Evolutionary conservation across 2,113 vertebrate species (phyloP), one percentile per base, ranked within the genome.

Genomic region (Tyrannus savana): DNA sequence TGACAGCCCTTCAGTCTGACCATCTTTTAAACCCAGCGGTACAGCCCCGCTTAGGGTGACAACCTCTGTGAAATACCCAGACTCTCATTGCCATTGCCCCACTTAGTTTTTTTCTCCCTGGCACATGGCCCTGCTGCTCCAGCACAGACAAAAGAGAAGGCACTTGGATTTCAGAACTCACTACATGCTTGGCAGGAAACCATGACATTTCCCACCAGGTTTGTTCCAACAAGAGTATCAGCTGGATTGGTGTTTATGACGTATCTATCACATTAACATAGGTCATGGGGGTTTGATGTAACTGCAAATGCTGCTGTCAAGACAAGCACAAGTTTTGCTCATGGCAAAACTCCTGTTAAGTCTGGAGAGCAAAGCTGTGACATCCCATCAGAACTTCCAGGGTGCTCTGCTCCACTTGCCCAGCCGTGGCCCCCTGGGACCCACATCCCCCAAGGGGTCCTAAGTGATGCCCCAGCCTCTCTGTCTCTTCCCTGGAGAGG

Each of bases 371-470:
- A 86, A 82, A 84, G 50, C 50, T 37, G 16, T 2, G 30, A n/a
- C 52, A 71, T 15, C 15, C 25, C 55, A 35, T 6, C 52, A 15
- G 60, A 6, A 9, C 14, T 19, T 19, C 55, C 50, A 14, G 44
- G 35, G 39, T 21, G 62, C 55, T 59, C 62, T 2, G 8, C 25
- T 72, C 15, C 5, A 0, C 21, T 23, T 50, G 23, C 44, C 37
- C 78, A 39, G 31, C 12, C 18, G 17, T 2, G 42, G 7, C 8
- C 35, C 49, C 11, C 1, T 17, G 44, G 58, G 9, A 79, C 7
- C 5, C 0, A 0, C 44, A 30, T 31, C 23, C 30, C 35, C 72
- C 41, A 23, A 23, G 37, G n/a, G 4, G 0, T 12, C 52, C 75
- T 4, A 8, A 79, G 35, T 1, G 24, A 63, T 58, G 37, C 5